These are phyloP conservation scores for Morelia viridis DNA, from an alignment of 2,797 vertebrate genomes.

Conservation along the genomic window DNA sequence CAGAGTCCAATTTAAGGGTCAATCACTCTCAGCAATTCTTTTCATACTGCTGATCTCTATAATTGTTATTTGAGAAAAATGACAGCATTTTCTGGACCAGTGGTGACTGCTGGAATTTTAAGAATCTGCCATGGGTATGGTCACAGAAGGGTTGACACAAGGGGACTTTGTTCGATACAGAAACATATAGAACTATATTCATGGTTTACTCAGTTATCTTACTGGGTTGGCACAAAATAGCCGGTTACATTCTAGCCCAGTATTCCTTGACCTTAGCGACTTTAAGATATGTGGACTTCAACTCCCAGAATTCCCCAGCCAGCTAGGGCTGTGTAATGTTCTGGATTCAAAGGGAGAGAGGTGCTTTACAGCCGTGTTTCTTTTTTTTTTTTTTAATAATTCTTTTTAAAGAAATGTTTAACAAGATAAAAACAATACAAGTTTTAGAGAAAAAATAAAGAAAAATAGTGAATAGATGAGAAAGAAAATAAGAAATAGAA, in stretches of 20 bases:
- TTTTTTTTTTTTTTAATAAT: too few relatives aligned
- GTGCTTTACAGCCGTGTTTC: neutral
- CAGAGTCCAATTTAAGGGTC: neutral
- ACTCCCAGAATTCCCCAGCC: too few relatives aligned
- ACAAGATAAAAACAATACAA: too few relatives aligned
- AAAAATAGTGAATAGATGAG: too few relatives aligned
- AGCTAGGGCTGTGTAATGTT: neutral
- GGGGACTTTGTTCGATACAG: neutral
- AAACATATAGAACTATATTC: too few relatives aligned
- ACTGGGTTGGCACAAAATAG: neutral
- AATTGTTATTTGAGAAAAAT: neutral
- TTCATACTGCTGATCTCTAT: neutral
- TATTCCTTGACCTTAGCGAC: too few relatives aligned
- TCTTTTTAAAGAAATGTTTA: too few relatives aligned
- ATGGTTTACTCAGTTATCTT: neutral
- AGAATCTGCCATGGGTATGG: neutral
- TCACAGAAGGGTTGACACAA: neutral
- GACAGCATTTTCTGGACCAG: neutral
- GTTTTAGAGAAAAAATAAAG: too few relatives aligned
- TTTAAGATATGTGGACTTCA: too few relatives aligned
- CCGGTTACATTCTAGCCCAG: neutral
- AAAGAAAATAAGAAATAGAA: too few relatives aligned
- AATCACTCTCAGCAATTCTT: neutral
- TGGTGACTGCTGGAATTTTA: neutral
- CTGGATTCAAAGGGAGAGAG: neutral